Evolutionary conservation across 1,140 invertebrate genomes (phyloP).

Genomic region (Drosophila watanabei): DNA sequence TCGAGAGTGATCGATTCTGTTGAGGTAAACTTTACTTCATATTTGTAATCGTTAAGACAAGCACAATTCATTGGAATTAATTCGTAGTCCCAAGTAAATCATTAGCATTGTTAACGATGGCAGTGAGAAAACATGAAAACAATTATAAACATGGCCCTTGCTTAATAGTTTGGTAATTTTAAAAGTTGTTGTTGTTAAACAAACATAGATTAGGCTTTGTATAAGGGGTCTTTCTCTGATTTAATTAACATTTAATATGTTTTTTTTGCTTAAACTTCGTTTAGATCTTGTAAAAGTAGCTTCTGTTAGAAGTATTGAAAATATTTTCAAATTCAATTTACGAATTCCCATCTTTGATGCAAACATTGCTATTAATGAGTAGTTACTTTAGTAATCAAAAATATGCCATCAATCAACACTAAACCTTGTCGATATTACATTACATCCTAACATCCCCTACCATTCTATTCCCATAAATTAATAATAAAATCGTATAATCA

Average conservation of each 20-base stretch:
- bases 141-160: neutral
- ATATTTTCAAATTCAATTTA: neutral
- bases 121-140: neutral
- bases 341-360: neutral
- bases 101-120: slow-evolving; percentile 42
- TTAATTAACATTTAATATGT: neutral
- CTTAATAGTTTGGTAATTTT: neutral
- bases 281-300: no score
- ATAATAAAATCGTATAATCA: slow-evolving; percentile 57
- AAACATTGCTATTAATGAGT: slow-evolving; percentile 3
- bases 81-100: slow-evolving; percentile 22
- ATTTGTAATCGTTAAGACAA: slow-evolving; percentile 63
- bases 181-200: no score
- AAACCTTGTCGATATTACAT: slow-evolving; percentile 20
- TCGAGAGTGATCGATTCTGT: slow-evolving; percentile 20
- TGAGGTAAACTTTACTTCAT: slow-evolving; percentile 25
- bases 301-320: neutral
- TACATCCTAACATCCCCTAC: neutral
- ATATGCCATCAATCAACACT: slow-evolving; percentile 17
- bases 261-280: neutral
- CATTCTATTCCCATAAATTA: slow-evolving; percentile 37
- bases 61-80: slow-evolving; percentile 28
- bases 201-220: neutral
- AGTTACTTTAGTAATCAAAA: neutral
- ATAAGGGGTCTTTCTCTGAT: neutral